Evolutionary conservation across 2,888 invertebrate species (phyloP).

Genomic region (Drosophila suboccidentalis): DNA sequence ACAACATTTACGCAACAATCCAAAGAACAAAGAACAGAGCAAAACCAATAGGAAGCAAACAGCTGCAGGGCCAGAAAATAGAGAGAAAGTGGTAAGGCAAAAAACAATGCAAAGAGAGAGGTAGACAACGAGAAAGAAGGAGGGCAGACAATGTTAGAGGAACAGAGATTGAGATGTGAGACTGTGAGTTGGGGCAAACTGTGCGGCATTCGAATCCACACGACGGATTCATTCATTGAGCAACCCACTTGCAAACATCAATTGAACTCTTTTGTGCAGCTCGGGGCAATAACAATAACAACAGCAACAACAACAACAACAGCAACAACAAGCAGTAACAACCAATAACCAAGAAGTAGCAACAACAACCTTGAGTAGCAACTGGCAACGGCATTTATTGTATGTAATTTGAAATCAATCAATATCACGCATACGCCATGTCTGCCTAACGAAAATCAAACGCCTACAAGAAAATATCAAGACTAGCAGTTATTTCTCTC

Average conservation of each 20-base stretch:
- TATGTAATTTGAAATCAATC: slow-evolving; percentile 75
- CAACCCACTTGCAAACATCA: slow-evolving; percentile 55
- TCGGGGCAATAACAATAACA: slow-evolving; percentile 54
- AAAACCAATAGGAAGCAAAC: slow-evolving; percentile 54
- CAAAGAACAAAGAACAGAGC: slow-evolving; percentile 55
- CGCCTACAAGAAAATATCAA: slow-evolving; percentile 6
- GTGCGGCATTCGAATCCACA: slow-evolving; percentile 23
- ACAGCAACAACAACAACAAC: slow-evolving; percentile 35
- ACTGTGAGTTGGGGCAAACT: slow-evolving; percentile 14
- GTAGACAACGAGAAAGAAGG: neutral
- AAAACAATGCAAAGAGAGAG: neutral
- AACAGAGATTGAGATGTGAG: neutral
- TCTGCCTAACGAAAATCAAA: slow-evolving; percentile 40
- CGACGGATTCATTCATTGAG: slow-evolving; percentile 36
- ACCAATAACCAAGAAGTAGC: neutral
- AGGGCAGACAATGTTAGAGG: slow-evolving; percentile 3
- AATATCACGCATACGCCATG: slow-evolving; percentile 73
- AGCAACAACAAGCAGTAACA: slow-evolving; percentile 18
- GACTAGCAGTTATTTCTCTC: neutral
- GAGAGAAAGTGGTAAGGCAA: slow-evolving; percentile 10
- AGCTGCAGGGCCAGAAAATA: slow-evolving; percentile 53
- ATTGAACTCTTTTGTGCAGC: slow-evolving; percentile 71
- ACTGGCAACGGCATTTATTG: slow-evolving; percentile 70
- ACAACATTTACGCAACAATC: slow-evolving; percentile 69
- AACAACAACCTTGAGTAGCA: slow-evolving; percentile 15